Evolutionary conservation across 35 echinoderm and acorn worm species (phyloP).

Genomic region (Strongylocentrotus purpuratus): DNA sequence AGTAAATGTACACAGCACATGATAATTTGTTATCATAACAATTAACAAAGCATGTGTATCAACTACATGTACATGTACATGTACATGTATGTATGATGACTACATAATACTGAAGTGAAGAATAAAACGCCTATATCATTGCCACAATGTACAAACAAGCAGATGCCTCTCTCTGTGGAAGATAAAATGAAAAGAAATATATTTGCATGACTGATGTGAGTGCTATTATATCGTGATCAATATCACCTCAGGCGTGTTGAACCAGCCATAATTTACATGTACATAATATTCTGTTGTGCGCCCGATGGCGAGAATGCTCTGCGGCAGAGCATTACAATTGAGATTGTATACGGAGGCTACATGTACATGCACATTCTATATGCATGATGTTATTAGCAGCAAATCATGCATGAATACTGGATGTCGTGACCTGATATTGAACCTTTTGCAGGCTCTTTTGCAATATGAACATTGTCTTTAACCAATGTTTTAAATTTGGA

Average conservation of each 20-base stretch:
- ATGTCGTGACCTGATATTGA: not conserved
- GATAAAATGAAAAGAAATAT: not conserved
- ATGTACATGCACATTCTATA: not conserved
- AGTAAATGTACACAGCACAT: too few species aligned
- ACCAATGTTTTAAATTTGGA: too few species aligned
- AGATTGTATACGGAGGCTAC: too few species aligned
- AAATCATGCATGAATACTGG: not conserved
- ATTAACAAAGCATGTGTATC: too few species aligned
- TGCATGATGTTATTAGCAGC: not conserved
- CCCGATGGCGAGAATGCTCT: not conserved
- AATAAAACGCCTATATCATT: too few species aligned
- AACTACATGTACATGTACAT: too few species aligned
- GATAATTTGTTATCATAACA: too few species aligned
- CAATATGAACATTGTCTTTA: not conserved
- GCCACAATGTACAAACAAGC: too few species aligned
- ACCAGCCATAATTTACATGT: not conserved
- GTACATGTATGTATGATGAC: not conserved
- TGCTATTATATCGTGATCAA: not conserved
- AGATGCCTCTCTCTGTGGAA: too few species aligned
- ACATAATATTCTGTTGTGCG: not conserved
- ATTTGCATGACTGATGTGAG: not conserved
- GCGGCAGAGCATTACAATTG: not conserved
- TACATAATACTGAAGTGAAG: too few species aligned
- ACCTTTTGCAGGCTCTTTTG: not conserved
- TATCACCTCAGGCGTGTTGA: not conserved